Base-by-base conservation (phyloP, 1,140 invertebrate species). In the Bactericera cockerelli region DNA sequence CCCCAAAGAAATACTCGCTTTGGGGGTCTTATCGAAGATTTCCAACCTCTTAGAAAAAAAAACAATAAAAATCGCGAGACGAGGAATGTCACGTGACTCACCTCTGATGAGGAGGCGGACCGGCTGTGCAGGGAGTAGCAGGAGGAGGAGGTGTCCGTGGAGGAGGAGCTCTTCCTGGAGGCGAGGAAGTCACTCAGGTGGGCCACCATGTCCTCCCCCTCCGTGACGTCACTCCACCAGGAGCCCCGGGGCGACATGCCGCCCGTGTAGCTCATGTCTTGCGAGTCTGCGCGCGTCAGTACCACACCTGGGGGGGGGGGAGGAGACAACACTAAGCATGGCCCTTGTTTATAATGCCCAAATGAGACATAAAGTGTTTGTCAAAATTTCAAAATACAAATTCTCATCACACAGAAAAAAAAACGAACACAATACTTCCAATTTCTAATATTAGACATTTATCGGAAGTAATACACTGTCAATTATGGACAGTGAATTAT, bases 91-190 rank as follows among this genome's bases (percentile, higher is more conserved):
- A 31, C 13, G 28, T 31, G 13, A 31, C 28, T 16, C 42, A 49
- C 61, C 58, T 71, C 72, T 6, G 71, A 73, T 57, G 73, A 70
- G 16, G 71, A 71, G 14, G 72, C 73, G 1, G 78, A 80, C 61
- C 77, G 71, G 64, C 77, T 79, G 61, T 80, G 78, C 16, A 76
- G 75, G 14, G 78, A 80, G 24, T 79, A 67, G 67, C 77, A 79
- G 14, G 74, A 75, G 4, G 72, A 31, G 26, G 26, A 74, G 2
- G 79, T 80, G 63, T 80, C 79, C 11, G 78, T 80, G 0, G 79
- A 80, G 22, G 79, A 80, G 57, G 77, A 79, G 65, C 76, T 80
- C 70, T 80, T 81, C 38, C 78, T 70, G 22, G 78, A 66, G 14
- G 63, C 57, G 24, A 66, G 38, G 56, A 56, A 61, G 42, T 53